These are phyloP conservation scores for Limosa lapponica DNA, from an alignment of 2,797 vertebrate genomes.

Conservation along the genomic window DNA sequence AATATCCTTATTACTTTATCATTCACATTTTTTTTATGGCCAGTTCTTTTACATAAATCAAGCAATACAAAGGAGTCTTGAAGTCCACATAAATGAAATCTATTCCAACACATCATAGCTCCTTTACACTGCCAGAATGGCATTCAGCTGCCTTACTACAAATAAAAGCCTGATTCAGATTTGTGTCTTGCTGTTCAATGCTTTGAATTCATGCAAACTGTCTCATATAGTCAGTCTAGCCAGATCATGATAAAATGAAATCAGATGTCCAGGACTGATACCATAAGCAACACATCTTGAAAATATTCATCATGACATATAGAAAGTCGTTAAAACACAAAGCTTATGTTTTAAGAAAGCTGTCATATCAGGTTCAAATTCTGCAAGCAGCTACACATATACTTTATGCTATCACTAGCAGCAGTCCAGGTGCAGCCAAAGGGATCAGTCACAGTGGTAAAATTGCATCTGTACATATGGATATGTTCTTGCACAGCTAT, in stretches of 20 bases:
- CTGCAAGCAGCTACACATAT: neutral
- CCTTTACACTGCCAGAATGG: neutral
- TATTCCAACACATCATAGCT: neutral
- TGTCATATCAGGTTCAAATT: neutral
- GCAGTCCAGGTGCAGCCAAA: neutral
- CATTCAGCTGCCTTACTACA: neutral
- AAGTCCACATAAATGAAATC: neutral
- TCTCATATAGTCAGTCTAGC: neutral
- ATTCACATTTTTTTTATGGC: neutral
- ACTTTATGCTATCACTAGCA: neutral
- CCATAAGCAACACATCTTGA: neutral
- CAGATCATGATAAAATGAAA: neutral
- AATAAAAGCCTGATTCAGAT: neutral
- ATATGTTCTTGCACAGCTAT: neutral
- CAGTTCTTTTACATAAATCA: neutral
- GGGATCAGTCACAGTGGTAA: neutral
- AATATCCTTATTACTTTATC: neutral
- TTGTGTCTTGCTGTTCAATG: neutral
- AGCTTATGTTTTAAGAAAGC: neutral
- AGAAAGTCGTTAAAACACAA: neutral
- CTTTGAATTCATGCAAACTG: neutral
- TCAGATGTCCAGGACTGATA: neutral
- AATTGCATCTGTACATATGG: neutral
- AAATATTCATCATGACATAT: neutral
- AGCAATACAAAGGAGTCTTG: neutral